Percentiles rank a stretch among this genome's conserved stretches.
These are phyloP conservation scores for Pharmacophagus antenor DNA, from an alignment of 2,888 invertebrate species.

Conservation along the genomic window DNA sequence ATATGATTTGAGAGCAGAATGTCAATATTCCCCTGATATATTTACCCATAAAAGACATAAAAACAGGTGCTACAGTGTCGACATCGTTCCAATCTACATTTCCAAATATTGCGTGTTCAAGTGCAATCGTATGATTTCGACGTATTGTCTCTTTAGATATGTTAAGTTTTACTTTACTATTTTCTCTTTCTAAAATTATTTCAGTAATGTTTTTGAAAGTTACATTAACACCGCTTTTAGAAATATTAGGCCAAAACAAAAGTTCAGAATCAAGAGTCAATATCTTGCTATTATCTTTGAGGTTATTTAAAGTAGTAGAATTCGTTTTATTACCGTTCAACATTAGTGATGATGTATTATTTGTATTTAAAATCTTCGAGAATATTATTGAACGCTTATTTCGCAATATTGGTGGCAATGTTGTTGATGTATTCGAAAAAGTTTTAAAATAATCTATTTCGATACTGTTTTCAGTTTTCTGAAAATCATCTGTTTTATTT, in stretches of 20 bases:
- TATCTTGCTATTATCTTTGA: conserved; percentile 43
- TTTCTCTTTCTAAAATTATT: conserved; percentile 60
- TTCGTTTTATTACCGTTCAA: conserved; percentile 22
- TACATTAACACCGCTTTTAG: conserved; percentile 36
- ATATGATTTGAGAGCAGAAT: conserved; percentile 63
- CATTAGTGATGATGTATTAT: conserved; percentile 22
- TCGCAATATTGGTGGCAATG: conserved; percentile 38
- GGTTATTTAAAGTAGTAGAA: conserved; percentile 34
- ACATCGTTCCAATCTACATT: conserved; percentile 69
- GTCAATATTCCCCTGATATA: conserved; percentile 67
- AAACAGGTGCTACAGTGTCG: conserved; percentile 62
- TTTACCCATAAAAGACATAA: conserved; percentile 71
- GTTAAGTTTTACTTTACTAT: conserved; percentile 59
- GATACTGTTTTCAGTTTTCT: conserved; percentile 56
- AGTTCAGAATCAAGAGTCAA: conserved; percentile 51
- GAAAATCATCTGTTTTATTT: conserved; percentile 41
- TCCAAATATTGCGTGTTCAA: conserved; percentile 68
- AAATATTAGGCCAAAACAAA: conserved; percentile 61
- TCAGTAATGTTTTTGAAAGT: conserved; percentile 56
- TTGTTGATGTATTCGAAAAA: conserved; percentile 42
- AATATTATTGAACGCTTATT: conserved; percentile 43
- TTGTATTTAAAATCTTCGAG: conserved; percentile 17
- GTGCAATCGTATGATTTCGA: conserved; percentile 51
- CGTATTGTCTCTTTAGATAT: conserved; percentile 55
- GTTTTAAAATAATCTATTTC: conserved; percentile 50